These are phyloP conservation scores for Xerus inauris DNA, from an alignment of 2,113 vertebrate species.

Conservation along the genomic window DNA sequence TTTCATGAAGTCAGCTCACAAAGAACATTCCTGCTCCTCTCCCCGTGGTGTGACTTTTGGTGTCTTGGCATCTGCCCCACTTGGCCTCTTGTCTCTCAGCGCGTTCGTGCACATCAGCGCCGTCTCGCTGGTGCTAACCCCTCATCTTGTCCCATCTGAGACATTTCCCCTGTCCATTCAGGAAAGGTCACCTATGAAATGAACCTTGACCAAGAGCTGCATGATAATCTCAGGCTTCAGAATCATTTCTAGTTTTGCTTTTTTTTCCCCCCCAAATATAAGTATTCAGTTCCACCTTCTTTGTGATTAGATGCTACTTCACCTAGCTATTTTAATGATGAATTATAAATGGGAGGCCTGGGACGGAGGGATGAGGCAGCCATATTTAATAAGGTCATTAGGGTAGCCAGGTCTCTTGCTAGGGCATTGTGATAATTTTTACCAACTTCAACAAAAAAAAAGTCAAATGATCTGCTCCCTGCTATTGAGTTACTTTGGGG, in stretches of 20 bases:
- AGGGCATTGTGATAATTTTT: not conserved
- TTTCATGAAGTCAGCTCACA: not conserved
- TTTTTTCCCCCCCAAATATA: not conserved
- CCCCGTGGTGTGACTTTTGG: not conserved
- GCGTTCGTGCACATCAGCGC: not conserved
- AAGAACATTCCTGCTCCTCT: not conserved
- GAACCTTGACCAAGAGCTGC: not conserved
- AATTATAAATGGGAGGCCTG: not conserved
- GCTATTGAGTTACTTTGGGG: conserved; percentile 18
- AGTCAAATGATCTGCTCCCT: not conserved
- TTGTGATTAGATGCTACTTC: not conserved
- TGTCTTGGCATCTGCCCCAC: not conserved
- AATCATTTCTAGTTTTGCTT: not conserved
- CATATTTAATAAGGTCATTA: conserved; percentile 14
- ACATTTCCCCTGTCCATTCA: not conserved
- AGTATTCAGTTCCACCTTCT: not conserved
- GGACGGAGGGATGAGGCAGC: no score
- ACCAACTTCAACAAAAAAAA: not conserved
- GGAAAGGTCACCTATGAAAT: not conserved
- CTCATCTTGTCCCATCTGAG: not conserved
- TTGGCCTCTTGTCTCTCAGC: not conserved
- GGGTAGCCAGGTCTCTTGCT: not conserved
- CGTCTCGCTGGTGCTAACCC: not conserved
- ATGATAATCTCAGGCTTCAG: not conserved
- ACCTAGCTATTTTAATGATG: not conserved